Evolutionary conservation across 2,797 vertebrate species (phyloP).

Genomic region (Echeneis naucrates): DNA sequence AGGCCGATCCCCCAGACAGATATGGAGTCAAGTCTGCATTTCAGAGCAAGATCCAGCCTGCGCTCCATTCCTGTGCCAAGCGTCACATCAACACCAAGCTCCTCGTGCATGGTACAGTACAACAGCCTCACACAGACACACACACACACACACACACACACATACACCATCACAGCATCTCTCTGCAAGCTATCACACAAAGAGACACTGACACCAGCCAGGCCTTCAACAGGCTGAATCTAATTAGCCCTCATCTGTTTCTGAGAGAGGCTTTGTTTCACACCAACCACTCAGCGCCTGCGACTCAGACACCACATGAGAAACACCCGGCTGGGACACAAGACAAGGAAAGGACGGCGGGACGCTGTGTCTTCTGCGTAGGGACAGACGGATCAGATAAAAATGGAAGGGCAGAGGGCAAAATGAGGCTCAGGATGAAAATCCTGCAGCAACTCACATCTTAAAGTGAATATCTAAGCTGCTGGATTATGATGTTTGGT

Average conservation of each 20-base stretch:
- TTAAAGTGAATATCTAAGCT: too few species aligned
- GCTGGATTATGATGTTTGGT: background rate
- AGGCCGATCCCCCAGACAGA: slow-evolving; percentile 53
- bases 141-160: slow-evolving; percentile 29
- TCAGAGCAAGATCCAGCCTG: slow-evolving; percentile 70
- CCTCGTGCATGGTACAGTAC: background rate
- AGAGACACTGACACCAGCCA: slow-evolving; percentile 64
- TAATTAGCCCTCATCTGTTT: slow-evolving; percentile 74
- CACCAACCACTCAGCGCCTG: slow-evolving; percentile 43
- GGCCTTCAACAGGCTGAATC: slow-evolving; percentile 74
- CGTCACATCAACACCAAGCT: slow-evolving; percentile 29
- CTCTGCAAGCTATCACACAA: slow-evolving; percentile 45
- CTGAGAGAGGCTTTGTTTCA: slow-evolving; percentile 75
- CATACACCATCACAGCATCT: slow-evolving; percentile 25
- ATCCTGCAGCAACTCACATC: too few species aligned
- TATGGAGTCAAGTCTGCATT: slow-evolving; percentile 59
- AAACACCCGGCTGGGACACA: slow-evolving; percentile 29
- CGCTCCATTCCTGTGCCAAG: slow-evolving; percentile 32
- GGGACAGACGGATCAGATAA: background rate
- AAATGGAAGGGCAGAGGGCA: background rate
- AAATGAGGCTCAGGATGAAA: background rate
- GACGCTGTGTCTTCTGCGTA: background rate
- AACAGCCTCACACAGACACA: slow-evolving; percentile 36
- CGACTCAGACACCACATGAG: slow-evolving; percentile 45
- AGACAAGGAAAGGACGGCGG: background rate